Evolutionary conservation across 2,888 invertebrate species (phyloP).

Genomic region (Taphrorychus bicolor): DNA sequence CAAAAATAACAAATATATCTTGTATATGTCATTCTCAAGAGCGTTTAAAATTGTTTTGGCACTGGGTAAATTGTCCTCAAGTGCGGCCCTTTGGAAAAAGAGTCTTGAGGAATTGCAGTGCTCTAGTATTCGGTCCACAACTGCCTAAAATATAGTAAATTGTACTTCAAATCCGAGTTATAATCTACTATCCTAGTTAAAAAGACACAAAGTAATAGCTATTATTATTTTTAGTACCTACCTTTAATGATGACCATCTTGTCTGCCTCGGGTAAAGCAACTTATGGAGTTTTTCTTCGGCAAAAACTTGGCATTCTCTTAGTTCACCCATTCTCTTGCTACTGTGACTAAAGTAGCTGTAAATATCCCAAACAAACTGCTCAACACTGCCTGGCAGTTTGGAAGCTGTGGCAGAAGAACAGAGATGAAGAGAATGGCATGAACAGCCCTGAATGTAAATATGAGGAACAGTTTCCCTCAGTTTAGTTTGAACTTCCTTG

Average conservation of each 20-base stretch:
- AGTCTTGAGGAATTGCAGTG: conserved; percentile 30
- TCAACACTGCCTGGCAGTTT: neutral
- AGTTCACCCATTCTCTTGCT: neutral
- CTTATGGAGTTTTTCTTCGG: conserved; percentile 18
- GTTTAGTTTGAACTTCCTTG: neutral
- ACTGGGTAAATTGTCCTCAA: conserved; percentile 32
- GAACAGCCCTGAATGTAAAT: neutral
- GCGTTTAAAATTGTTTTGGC: conserved; percentile 35
- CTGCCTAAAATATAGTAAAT: conserved; percentile 23
- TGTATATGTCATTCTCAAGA: conserved; percentile 20
- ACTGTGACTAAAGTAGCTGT: neutral
- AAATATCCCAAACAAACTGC: neutral
- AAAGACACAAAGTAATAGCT: too few relatives aligned
- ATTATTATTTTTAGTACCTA: too few relatives aligned
- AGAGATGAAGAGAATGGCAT: neutral
- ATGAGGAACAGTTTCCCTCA: neutral
- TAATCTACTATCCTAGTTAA: conserved; percentile 1
- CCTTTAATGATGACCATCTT: conserved; percentile 34
- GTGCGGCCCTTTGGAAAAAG: conserved; percentile 31
- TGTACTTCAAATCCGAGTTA: neutral
- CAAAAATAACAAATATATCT: conserved; percentile 21
- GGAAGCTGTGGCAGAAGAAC: neutral
- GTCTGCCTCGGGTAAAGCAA: conserved; percentile 33
- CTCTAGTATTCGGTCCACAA: conserved; percentile 33
- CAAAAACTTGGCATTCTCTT: neutral